A percentile compares a stretch with the other conserved stretches of the same genome.
These are phyloP conservation scores for Hydrophis major DNA, from an alignment of 2,797 vertebrate genomes.

Conservation along the genomic window DNA sequence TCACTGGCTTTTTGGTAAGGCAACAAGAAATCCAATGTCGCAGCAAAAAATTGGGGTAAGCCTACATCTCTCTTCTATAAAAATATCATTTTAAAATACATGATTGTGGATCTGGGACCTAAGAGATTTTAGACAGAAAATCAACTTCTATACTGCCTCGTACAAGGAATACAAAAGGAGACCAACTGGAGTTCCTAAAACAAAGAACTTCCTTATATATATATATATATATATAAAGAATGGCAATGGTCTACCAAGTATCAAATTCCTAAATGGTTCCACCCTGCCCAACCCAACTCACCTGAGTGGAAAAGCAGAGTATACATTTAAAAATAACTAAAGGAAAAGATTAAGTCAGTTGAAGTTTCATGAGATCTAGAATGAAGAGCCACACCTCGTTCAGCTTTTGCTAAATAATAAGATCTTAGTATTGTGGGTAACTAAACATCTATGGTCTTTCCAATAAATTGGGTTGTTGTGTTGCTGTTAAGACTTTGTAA, in stretches of 20 bases:
- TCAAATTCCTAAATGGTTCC: not conserved
- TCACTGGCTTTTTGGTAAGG: not conserved
- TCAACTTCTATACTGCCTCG: not conserved
- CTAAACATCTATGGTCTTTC: not conserved
- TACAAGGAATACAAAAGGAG: not conserved
- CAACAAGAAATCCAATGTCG: not conserved
- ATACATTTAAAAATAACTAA: not conserved
- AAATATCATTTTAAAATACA: not conserved
- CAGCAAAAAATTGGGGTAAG: not conserved
- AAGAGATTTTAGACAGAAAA: not conserved
- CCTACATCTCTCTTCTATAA: not conserved
- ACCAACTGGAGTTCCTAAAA: not conserved
- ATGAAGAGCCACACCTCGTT: not conserved
- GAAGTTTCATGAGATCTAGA: not conserved
- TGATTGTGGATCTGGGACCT: not conserved
- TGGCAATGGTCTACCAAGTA: not conserved
- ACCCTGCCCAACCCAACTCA: not conserved
- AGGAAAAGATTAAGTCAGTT: not conserved
- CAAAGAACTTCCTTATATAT: not conserved
- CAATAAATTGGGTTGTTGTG: not conserved
- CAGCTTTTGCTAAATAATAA: not conserved
- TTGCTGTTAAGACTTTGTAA: not conserved
- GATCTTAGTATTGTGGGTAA: not conserved
- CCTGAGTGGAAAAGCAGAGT: not conserved
- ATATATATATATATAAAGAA: not conserved